Evolutionary conservation across 2,888 invertebrate species (phyloP).

Genomic region (Bibio marci): DNA sequence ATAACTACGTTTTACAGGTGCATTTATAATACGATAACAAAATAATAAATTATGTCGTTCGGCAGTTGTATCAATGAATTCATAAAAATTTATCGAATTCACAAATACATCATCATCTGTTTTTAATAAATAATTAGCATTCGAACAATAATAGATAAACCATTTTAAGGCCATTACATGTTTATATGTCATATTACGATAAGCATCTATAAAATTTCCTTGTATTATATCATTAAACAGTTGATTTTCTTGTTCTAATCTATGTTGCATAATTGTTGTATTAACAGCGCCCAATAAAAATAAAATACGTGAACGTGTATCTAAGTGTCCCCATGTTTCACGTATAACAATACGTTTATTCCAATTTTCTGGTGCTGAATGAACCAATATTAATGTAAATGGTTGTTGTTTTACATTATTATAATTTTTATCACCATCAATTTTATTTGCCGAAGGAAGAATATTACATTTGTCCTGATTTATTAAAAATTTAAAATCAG

Average conservation of each 20-base stretch:
- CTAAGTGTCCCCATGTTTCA: conserved; percentile 51
- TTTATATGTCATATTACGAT: conserved; percentile 70
- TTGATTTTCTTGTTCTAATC: conserved; percentile 35
- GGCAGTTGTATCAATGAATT: conserved; percentile 25
- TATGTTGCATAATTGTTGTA: conserved; percentile 21
- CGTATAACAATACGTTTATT: conserved; percentile 49
- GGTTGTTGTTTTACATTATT: conserved; percentile 18
- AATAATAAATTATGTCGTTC: conserved; percentile 38
- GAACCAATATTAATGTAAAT: conserved; percentile 44
- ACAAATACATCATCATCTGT: conserved; percentile 65
- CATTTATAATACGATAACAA: conserved; percentile 36
- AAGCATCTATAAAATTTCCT: conserved; percentile 59
- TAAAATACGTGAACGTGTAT: conserved; percentile 36
- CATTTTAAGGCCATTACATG: conserved; percentile 70
- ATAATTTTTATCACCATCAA: conserved; percentile 24
- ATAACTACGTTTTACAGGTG: conserved; percentile 39
- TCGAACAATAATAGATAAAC: conserved; percentile 49
- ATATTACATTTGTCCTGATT: conserved; percentile 37
- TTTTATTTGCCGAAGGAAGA: conserved; percentile 21
- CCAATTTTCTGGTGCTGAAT: conserved; percentile 48
- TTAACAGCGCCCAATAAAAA: conserved; percentile 47
- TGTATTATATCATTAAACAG: conserved; percentile 51
- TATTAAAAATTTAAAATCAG: conserved; percentile 42
- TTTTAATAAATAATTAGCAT: conserved; percentile 51
- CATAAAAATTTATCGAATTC: conserved; percentile 42